phyloP scores from a whole-genome alignment of 2,797 vertebrate species.

The Toxotes lorentzi region DNA sequence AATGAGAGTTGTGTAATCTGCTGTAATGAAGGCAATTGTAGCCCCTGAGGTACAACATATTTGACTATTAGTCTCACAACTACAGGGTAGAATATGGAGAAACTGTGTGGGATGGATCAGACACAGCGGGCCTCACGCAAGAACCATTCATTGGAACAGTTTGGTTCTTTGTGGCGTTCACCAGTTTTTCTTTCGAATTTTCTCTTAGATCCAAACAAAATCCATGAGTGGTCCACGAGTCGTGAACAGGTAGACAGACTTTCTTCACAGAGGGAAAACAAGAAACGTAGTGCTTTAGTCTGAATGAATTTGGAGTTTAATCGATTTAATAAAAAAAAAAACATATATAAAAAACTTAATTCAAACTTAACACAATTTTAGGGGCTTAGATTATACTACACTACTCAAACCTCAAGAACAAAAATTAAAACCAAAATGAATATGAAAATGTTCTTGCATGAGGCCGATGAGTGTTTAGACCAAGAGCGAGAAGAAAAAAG shows the following conservation, averaged over 20 bases:
- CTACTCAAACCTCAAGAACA: too few species aligned
- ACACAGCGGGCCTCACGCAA: not conserved
- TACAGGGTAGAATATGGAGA: not conserved
- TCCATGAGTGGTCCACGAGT: not conserved
- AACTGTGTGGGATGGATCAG: not conserved
- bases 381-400: too few species aligned
- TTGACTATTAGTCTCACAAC: not conserved
- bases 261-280: not conserved
- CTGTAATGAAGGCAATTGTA: slow-evolving; percentile 32
- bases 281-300: too few species aligned
- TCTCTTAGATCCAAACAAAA: not conserved
- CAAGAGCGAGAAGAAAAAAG: not conserved
- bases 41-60: slow-evolving; percentile 18
- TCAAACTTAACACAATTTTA: too few species aligned
- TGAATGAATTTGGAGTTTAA: too few species aligned
- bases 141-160: not conserved
- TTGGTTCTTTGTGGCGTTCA: not conserved
- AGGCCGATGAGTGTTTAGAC: not conserved
- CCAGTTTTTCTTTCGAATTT: not conserved
- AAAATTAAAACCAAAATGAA: too few species aligned
- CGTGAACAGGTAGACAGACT: not conserved
- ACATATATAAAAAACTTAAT: too few species aligned
- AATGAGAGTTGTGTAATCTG: slow-evolving; percentile 39
- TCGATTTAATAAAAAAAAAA: too few species aligned
- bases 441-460: not conserved